Evolutionary conservation across 2,797 vertebrate species (phyloP), one percentile per base, ranked within the genome.

Genomic region (Xenentodon cancila): DNA sequence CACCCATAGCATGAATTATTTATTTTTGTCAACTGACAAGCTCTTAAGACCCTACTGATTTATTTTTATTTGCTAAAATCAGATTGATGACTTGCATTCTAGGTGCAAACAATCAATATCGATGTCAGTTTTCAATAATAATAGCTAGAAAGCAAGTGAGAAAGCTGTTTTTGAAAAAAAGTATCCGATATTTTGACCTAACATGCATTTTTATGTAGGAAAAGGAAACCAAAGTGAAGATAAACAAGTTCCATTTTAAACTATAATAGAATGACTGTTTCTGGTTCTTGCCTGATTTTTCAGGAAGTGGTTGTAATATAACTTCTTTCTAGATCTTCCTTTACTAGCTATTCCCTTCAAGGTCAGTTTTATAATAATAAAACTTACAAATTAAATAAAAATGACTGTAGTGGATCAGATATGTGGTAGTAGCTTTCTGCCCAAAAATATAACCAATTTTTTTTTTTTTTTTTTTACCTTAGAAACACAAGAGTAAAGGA

Each of bases 1-100:
- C 81, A 86, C 70, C 80, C 68, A 60, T 70, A 67, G 79, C 79
- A 57, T 56, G 59, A 62, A 77, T 85, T 91, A 85, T 85, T 86
- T 84, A 86, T 85, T 68, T 69, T 76, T 73, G 79, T 82, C 84
- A 71, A 59, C 64, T 76, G 79, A 71, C 76, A 84, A 72, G 48
- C 75, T 65, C 80, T 58, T 77, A 74, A 74, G 66, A 80, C 52
- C 63, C 79, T 78, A 68, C 52, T 79, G 57, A 69, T 83, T 84
- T 80, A 68, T 62, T 83, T 85, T 66, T 81, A 77, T 83, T 64
- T 74, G 54, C 73, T 74, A 64, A 56, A 46, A 16, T 63, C 64
- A 45, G 62, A 74, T 84, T 72, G 75, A 81, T 80, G 80, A 79
- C 72, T 77, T 7, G 9, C 68, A 63, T 55, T 34, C 18, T 62